A percentile compares a stretch with the other conserved stretches of the same genome.
These are phyloP conservation scores for Leptoclinus maculatus DNA, from an alignment of 2,797 vertebrate species.

Conservation along the genomic window DNA sequence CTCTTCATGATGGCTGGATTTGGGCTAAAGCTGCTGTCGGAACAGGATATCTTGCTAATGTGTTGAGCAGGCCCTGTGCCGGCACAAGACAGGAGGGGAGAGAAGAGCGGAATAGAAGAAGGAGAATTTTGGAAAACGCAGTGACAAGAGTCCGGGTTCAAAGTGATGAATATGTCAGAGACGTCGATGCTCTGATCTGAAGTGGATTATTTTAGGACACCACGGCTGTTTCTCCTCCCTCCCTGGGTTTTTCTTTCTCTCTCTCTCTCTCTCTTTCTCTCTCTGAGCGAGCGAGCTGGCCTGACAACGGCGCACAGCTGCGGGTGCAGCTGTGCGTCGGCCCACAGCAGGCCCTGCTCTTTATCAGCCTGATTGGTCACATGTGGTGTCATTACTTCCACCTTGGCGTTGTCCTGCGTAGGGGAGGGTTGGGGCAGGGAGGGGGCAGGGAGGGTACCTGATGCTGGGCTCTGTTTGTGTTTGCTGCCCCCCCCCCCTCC, in stretches of 20 bases:
- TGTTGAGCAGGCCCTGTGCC: constrained; percentile 65
- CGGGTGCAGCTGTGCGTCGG: constrained; percentile 75
- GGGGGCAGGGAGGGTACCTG: constrained; percentile 19
- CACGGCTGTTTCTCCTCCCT: constrained; percentile 20
- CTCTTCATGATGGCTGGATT: constrained; percentile 79
- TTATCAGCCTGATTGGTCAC: constrained; percentile 81
- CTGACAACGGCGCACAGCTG: constrained; percentile 78
- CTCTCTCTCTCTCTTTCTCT: not conserved
- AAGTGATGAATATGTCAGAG: constrained; percentile 44
- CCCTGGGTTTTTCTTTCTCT: not conserved
- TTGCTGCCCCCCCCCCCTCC: constrained; percentile 32
- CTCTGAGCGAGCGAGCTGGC: constrained; percentile 32
- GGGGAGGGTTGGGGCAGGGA: constrained; percentile 1
- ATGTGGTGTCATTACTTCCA: constrained; percentile 79
- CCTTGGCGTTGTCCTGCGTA: constrained; percentile 55
- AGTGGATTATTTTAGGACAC: constrained; percentile 40
- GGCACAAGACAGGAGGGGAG: constrained; percentile 18
- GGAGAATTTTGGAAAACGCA: not conserved
- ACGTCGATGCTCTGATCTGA: constrained; percentile 50
- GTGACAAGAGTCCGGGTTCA: constrained; percentile 32
- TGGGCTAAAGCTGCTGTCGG: constrained; percentile 76
- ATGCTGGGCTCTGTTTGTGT: constrained; percentile 63
- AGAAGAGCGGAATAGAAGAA: not conserved
- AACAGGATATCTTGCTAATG: constrained; percentile 76
- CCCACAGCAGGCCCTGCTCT: constrained; percentile 68